Percentiles rank a stretch among this genome's conserved stretches.
Conservation (phyloP, 2,888 invertebrate species). For the Acleris sparsana region DNA sequence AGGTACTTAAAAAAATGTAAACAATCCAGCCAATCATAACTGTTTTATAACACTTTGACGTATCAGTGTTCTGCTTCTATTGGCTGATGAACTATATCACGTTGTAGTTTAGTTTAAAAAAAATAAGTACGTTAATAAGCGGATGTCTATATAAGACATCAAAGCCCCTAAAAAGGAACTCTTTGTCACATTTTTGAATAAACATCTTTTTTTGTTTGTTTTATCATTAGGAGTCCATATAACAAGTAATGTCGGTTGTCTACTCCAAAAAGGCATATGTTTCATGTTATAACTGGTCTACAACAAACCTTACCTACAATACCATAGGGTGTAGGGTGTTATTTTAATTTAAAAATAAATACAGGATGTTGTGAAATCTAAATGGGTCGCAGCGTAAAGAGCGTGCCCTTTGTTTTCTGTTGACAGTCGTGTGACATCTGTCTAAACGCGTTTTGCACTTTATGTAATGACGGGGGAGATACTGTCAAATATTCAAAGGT, state of each 20-base stretch:
- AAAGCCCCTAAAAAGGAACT: background rate
- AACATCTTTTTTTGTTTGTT: no score
- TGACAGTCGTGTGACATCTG: constrained; percentile 6
- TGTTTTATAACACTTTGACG: no score
- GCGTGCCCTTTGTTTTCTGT: background rate
- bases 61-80: no score
- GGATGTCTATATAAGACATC: background rate
- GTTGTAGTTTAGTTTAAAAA: no score
- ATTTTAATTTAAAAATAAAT: background rate
- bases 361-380: background rate
- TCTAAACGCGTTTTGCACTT: background rate
- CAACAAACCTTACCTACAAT: background rate
- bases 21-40: no score
- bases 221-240: background rate
- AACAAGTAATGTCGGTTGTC: constrained; percentile 50
- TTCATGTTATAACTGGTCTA: background rate
- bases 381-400: background rate
- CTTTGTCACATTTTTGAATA: background rate
- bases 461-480: background rate
- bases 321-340: background rate
- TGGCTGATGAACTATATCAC: no score
- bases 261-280: constrained; percentile 39
- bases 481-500: no score
- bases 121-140: no score
- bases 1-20: no score